These are phyloP conservation scores for Acanthosepion pharaonis DNA, from an alignment of 2,888 invertebrate genomes.

Conservation along the genomic window DNA sequence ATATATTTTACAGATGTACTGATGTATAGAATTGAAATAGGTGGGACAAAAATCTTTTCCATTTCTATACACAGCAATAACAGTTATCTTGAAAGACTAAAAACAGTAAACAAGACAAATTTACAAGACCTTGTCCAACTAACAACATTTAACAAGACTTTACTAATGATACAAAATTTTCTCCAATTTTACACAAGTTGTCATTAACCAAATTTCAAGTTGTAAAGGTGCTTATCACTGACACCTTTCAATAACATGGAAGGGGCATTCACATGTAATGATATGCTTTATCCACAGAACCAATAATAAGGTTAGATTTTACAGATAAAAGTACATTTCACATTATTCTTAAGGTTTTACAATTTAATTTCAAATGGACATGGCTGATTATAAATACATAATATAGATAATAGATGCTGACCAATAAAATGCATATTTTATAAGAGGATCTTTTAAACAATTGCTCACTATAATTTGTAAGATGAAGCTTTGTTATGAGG, in stretches of 20 bases:
- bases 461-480: background rate
- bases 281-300: background rate
- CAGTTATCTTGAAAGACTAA: background rate
- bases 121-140: background rate
- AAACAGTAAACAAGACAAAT: background rate
- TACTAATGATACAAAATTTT: background rate
- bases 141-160: too few species aligned
- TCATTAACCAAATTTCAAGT: background rate
- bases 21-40: background rate
- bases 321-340: background rate
- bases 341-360: background rate
- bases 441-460: background rate
- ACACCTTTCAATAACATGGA: background rate
- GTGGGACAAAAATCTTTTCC: background rate
- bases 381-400: background rate
- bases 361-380: background rate
- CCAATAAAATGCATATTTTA: background rate
- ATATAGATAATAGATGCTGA: background rate
- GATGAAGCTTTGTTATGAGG: too few species aligned
- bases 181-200: background rate
- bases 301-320: background rate
- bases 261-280: background rate
- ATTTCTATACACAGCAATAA: background rate
- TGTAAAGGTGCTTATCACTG: background rate
- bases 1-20: background rate